Evolutionary conservation across 1,140 invertebrate genomes (phyloP).

Genomic region (Spodoptera litura): DNA sequence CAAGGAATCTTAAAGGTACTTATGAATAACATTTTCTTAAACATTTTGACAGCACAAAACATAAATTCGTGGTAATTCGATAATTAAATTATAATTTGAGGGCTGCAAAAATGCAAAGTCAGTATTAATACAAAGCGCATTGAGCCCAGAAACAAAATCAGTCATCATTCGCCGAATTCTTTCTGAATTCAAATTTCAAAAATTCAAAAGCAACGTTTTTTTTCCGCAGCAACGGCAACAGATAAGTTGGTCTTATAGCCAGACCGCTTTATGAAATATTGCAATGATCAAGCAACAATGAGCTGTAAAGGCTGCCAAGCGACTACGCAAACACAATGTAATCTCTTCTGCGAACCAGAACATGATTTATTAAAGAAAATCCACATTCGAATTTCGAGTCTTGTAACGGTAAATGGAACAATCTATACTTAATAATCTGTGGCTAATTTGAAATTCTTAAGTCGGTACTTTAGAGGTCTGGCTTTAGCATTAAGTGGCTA

Average conservation of each 20-base stretch:
- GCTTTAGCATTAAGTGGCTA: slow-evolving; percentile 29
- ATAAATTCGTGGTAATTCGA: background rate
- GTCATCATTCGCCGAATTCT: slow-evolving; percentile 38
- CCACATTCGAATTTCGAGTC: slow-evolving; percentile 60
- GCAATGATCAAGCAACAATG: slow-evolving; percentile 66
- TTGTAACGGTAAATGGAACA: slow-evolving; percentile 55
- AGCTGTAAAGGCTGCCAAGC: slow-evolving; percentile 61
- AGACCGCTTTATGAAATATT: slow-evolving; percentile 56
- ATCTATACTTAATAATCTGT: slow-evolving; percentile 65
- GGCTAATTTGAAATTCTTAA: slow-evolving; percentile 57
- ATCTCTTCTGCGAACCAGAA: slow-evolving; percentile 61
- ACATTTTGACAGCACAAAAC: background rate
- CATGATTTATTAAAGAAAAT: slow-evolving; percentile 57
- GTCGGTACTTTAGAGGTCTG: slow-evolving; percentile 15
- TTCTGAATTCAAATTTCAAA: slow-evolving; percentile 32
- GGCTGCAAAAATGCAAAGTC: background rate
- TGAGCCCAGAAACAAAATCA: slow-evolving; percentile 21
- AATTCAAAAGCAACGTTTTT: slow-evolving; percentile 20
- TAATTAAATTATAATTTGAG: slow-evolving; percentile 1
- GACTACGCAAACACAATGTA: slow-evolving; percentile 69
- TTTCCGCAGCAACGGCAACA: slow-evolving; percentile 21
- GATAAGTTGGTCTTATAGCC: slow-evolving; percentile 42
- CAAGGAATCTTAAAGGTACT: background rate
- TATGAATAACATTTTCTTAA: background rate
- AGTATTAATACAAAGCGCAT: slow-evolving; percentile 13